These are phyloP conservation scores for Balaeniceps rex DNA, from an alignment of 2,113 vertebrate genomes.

Conservation along the genomic window DNA sequence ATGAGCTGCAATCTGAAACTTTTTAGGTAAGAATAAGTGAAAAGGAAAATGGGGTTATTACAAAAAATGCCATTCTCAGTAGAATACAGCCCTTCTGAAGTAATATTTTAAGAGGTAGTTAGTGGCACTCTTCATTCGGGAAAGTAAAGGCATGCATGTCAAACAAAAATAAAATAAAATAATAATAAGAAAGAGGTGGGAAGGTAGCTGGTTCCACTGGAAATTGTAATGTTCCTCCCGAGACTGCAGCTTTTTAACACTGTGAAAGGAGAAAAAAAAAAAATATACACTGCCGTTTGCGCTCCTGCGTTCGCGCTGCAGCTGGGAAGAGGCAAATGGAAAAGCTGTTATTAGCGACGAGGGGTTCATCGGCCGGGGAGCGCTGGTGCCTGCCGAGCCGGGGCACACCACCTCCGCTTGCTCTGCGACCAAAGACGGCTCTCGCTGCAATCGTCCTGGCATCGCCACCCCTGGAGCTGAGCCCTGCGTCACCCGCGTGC, in stretches of 20 bases:
- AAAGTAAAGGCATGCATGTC: background rate
- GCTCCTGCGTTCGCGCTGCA: background rate
- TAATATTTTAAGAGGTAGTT: background rate
- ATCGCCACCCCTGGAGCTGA: background rate
- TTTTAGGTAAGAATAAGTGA: constrained; percentile 17
- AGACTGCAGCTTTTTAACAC: background rate
- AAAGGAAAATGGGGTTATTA: constrained; percentile 15
- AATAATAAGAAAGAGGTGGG: background rate
- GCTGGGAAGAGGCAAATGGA: background rate
- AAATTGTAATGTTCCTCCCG: background rate
- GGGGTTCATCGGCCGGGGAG: rapidly evolving
- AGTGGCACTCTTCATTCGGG: background rate
- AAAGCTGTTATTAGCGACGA: background rate
- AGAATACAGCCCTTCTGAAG: background rate
- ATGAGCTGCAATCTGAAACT: constrained; percentile 36
- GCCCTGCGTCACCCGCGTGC: background rate
- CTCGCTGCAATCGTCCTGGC: rapidly evolving
- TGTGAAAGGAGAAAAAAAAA: background rate
- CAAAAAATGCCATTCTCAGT: background rate
- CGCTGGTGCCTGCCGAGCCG: background rate
- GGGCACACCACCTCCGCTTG: background rate
- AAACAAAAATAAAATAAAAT: background rate
- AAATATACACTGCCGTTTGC: background rate
- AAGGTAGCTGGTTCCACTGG: background rate
- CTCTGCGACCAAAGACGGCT: background rate